Base-by-base conservation (phyloP, 2,797 vertebrate species). In the Gephyroberyx darwinii region DNA sequence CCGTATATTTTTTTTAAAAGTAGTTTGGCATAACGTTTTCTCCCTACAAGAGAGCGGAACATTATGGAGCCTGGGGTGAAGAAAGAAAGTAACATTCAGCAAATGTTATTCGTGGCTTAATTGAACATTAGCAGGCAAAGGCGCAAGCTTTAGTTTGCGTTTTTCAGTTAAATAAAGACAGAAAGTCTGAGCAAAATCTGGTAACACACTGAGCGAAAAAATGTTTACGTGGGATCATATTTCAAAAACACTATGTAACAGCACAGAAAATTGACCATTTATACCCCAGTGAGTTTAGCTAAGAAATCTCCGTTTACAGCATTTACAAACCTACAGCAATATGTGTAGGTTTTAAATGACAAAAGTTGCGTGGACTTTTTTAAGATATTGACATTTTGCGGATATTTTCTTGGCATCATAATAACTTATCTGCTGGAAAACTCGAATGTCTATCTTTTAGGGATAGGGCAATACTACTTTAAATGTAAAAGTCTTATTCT, bases 181-280 rank as follows among this genome's bases (percentile, higher is more conserved):
- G 57, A 71, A 76, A 54, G 84, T 80, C 58, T 75, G 8, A 55
- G 60, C 62, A 30, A 52, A 56, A 17, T 70, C 9, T 43, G 55
- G 1, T 50, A 26, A 26, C 26, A 26, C 26, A 69, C 31, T 57
- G 41, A 69, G 50, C 10, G 39, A 60, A 88, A 82, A 75, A 75
- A 80, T 67, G 59, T 84, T 81, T 56, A 54, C 48, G 77, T 80
- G 71, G 81, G 75, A 82, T 92, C 86, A 81, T 53, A 75, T 92
- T 90, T 88, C 87, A 89, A 76, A 81, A 88, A 88, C 85, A 86
- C 66, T 77, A 64, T 55, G 69, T 71, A 74, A 31, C 64, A 65
- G 69, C 64, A 37, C 19, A 81, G 56, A 69, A 20, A 10, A 47
- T 74, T 59, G 51, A 69, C 69, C 37, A 26, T 72, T 82, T 79